Conservation (phyloP, 1,140 invertebrate species). For the Drosophila mojavensis region DNA sequence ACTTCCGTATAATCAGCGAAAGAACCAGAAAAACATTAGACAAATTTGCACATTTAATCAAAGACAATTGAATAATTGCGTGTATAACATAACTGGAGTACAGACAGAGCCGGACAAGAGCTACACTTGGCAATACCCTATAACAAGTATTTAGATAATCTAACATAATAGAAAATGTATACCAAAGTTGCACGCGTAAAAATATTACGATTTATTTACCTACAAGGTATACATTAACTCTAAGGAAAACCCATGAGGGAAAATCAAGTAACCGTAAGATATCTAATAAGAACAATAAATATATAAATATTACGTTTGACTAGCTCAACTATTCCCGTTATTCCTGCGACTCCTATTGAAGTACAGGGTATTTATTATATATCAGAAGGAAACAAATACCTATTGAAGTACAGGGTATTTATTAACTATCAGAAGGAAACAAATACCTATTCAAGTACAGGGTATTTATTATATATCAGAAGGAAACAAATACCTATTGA, state of each 20-base stretch:
- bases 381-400: constrained; percentile 35
- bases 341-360: background rate
- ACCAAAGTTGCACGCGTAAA: too few species aligned
- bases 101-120: background rate
- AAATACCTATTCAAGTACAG: constrained; percentile 11
- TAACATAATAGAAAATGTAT: too few species aligned
- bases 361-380: background rate
- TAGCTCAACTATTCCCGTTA: background rate
- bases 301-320: background rate
- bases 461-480: constrained; percentile 4
- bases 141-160: background rate
- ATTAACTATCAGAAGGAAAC: constrained; percentile 25
- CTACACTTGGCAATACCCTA: background rate
- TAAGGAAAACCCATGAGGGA: too few species aligned
- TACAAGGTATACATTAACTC: too few species aligned
- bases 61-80: constrained; percentile 74
- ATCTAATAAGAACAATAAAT: background rate
- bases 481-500: constrained; percentile 15
- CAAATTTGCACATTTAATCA: constrained; percentile 80
- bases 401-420: background rate
- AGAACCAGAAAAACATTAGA: constrained; percentile 61
- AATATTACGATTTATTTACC: too few species aligned
- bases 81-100: constrained; percentile 50
- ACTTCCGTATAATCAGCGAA: constrained; percentile 55
- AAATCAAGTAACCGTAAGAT: background rate